These are phyloP conservation scores for Hiodon alosoides DNA, from an alignment of 2,113 vertebrate genomes.

Conservation along the genomic window DNA sequence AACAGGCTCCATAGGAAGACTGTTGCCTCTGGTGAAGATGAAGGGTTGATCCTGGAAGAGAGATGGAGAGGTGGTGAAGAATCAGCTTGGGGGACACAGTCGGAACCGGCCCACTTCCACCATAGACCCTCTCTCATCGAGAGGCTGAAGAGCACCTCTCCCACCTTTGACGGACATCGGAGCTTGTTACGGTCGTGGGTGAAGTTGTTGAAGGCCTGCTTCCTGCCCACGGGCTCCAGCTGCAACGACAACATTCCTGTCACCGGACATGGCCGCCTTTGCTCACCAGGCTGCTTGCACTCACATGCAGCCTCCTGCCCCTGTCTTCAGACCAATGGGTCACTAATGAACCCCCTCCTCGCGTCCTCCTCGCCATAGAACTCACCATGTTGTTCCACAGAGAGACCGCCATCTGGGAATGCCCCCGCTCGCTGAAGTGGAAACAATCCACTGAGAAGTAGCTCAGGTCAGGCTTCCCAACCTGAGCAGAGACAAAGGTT, in stretches of 20 bases:
- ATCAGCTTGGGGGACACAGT: background rate
- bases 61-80: slow-evolving; percentile 10
- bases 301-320: background rate
- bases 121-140: background rate
- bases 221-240: slow-evolving; percentile 80
- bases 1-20: slow-evolving; percentile 31
- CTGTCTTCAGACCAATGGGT: background rate
- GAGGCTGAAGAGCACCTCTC: slow-evolving; percentile 32
- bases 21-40: slow-evolving; percentile 74
- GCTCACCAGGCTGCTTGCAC: background rate
- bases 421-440: slow-evolving; percentile 78
- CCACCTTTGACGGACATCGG: slow-evolving; percentile 77
- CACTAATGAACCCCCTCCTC: background rate
- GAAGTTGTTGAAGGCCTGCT: slow-evolving; percentile 80
- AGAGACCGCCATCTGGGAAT: slow-evolving; percentile 77
- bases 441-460: slow-evolving; percentile 86
- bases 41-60: slow-evolving; percentile 72
- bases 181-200: slow-evolving; percentile 67
- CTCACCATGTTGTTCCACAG: slow-evolving; percentile 96
- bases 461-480: slow-evolving; percentile 58
- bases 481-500: slow-evolving; percentile 50
- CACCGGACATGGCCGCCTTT: slow-evolving; percentile 1
- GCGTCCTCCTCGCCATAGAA: fast-evolving
- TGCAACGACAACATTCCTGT: slow-evolving; percentile 46
- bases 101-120: too few species aligned